Evolutionary conservation across 2,888 invertebrate genomes (phyloP).

Genomic region (Cosmopolites sordidus): DNA sequence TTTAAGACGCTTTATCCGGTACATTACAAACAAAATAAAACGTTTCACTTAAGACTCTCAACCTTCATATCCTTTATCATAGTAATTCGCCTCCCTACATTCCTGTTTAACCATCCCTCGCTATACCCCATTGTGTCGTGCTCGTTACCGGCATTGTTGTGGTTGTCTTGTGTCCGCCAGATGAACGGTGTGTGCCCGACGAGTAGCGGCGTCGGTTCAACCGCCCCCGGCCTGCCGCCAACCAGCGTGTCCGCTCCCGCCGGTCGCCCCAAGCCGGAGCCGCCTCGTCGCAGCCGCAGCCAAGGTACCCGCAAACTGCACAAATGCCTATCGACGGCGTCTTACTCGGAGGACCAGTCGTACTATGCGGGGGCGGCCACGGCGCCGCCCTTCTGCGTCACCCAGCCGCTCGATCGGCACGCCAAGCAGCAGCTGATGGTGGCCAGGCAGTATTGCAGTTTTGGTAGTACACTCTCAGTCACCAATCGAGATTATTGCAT

Average conservation of each 20-base stretch:
- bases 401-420: slow-evolving; percentile 50
- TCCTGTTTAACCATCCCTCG: neutral
- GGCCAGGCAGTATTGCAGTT: slow-evolving; percentile 91
- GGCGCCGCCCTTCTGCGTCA: slow-evolving; percentile 51
- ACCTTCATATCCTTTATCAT: too few species aligned
- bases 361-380: slow-evolving; percentile 28
- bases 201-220: slow-evolving; percentile 17
- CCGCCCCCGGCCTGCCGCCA: slow-evolving; percentile 26
- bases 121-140: slow-evolving; percentile 15
- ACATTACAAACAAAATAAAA: too few species aligned
- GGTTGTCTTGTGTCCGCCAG: slow-evolving; percentile 44
- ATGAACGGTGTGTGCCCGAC: slow-evolving; percentile 66
- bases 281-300: slow-evolving; percentile 75
- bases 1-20: too few species aligned
- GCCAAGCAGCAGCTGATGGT: slow-evolving; percentile 65
- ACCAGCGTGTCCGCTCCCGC: slow-evolving; percentile 30
- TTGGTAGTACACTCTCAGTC: slow-evolving; percentile 70
- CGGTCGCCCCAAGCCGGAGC: slow-evolving; percentile 52
- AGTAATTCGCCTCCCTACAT: too few species aligned
- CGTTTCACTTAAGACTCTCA: too few species aligned
- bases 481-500: slow-evolving; percentile 11
- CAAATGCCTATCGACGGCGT: slow-evolving; percentile 87
- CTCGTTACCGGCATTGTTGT: slow-evolving; percentile 22
- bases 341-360: slow-evolving; percentile 66
- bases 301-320: slow-evolving; percentile 94